Base-by-base conservation (phyloP, 53 echinoderm and acorn worm species). In the Holothuria scabra region DNA sequence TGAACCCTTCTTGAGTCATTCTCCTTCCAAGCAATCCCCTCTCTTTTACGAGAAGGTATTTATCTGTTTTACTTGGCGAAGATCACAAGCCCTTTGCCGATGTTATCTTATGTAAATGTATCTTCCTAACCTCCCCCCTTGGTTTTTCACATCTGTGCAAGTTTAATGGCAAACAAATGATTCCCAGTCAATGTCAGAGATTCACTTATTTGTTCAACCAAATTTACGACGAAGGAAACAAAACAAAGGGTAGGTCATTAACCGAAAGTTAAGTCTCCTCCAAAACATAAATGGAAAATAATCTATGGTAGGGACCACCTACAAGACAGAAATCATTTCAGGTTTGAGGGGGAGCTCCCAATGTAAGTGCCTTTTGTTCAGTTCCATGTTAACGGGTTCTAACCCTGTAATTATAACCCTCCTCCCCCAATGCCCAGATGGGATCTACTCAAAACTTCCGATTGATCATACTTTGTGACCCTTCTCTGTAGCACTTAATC, bases 221-320 rank as follows among this genome's bases (percentile, higher is more conserved):
- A 46, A 72, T 46, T 72, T 72, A 72, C 22, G 72, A 72, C n/a
- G 1, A 21, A 21, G 72, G 72, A 72, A 46, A 72, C 41, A 46
- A 72, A 38, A 72, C 44, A 72, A 46, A 72, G 72, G 48, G 48
- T 72, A 72, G 72, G 72, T 72, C 72, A 72, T 72, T 72, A 72
- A 72, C 72, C 72, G 72, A 72, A 19, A 72, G 72, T 72, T 72
- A 72, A 72, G 72, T 72, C 72, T 72, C 72, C 72, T 49, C 26
- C 68, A 68, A 68, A 68, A 64, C n/a, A 41, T 19, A 69, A 69
- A 37, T 46, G 48, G 23, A 72, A 46, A 20, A 46, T 41, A 26
- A n/a, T 24, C 48, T 72, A n/a, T 72, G 20, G 46, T 24, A 72
- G 25, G 46, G 72, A 72, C 72, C 72, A 72, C 72, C 72, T 72